Conservation (phyloP, 2,797 vertebrate species). For the Sus cebifrons region DNA sequence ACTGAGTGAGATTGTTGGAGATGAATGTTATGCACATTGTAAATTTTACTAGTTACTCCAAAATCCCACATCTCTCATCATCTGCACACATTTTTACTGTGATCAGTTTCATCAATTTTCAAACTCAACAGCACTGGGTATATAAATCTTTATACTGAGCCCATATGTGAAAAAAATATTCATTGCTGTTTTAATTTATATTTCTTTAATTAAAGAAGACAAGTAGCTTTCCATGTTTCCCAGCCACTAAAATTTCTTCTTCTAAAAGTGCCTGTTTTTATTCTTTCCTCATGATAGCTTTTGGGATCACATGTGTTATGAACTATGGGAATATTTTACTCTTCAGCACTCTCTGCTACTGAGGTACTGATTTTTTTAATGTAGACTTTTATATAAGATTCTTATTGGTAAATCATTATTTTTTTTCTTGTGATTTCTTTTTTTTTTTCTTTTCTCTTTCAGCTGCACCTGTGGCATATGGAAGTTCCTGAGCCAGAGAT, state of each 20-base stretch:
- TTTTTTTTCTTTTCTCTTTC: too few relatives aligned
- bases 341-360: neutral
- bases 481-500: too few relatives aligned
- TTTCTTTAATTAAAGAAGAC: constrained; percentile 33
- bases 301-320: neutral
- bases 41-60: neutral
- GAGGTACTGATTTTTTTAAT: neutral
- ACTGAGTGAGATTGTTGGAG: neutral
- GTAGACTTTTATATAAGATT: neutral
- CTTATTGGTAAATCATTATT: neutral
- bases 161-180: constrained; percentile 41
- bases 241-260: constrained; percentile 17
- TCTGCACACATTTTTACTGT: neutral
- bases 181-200: constrained; percentile 1
- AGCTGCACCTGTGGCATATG: too few relatives aligned
- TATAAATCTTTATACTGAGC: neutral
- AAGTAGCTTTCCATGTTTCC: neutral
- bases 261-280: neutral
- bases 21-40: neutral
- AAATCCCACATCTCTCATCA: neutral
- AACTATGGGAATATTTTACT: neutral
- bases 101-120: neutral
- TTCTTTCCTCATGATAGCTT: neutral
- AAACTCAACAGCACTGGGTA: neutral
- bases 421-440: neutral